Evolutionary conservation across 2,113 vertebrate genomes (phyloP).

Genomic region (human): GRCh38 chr18:72769501-72770000

Average conservation of each 20-base stretch:
- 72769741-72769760: background rate
- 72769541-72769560: background rate
- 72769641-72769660: background rate
- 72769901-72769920: background rate
- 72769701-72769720: background rate
- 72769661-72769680: background rate
- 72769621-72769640: background rate
- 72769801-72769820: background rate
- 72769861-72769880: background rate
- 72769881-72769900: background rate
- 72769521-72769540: background rate
- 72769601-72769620: background rate
- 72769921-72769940: background rate
- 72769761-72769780: background rate
- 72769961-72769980: background rate
- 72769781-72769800: background rate
- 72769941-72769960: background rate
- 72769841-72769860: background rate
- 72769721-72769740: background rate
- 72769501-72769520: background rate
- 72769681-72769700: background rate
- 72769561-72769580: background rate
- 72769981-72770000: background rate
- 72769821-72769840: background rate
- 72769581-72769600: background rate